phyloP scores from a whole-genome alignment of 2,797 vertebrate species.

The Sebastes oblongus region DNA sequence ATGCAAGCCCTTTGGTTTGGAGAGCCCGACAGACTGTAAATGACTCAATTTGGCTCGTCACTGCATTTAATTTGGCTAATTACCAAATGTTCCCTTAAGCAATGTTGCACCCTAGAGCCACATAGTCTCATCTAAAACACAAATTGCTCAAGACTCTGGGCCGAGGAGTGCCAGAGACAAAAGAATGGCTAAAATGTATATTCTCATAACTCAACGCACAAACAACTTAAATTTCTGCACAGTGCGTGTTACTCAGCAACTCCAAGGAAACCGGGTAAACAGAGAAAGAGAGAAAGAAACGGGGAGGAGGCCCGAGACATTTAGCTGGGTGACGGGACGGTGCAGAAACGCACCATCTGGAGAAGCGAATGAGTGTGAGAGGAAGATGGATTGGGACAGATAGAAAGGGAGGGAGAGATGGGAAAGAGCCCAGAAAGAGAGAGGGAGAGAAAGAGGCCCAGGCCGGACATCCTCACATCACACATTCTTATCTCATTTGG shows the following conservation, averaged over 20 bases:
- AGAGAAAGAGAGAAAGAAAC: slow-evolving; percentile 35
- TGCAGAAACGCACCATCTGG: slow-evolving; percentile 65
- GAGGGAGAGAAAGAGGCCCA: slow-evolving; percentile 27
- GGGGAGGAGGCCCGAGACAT: slow-evolving; percentile 31
- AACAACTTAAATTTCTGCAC: slow-evolving; percentile 58
- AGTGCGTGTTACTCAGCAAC: slow-evolving; percentile 69
- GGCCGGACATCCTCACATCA: slow-evolving; percentile 58
- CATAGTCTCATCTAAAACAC: slow-evolving; percentile 7
- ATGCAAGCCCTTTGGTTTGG: slow-evolving; percentile 37
- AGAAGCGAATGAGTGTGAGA: slow-evolving; percentile 15
- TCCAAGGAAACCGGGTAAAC: slow-evolving; percentile 57
- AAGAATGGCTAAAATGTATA: slow-evolving; percentile 43
- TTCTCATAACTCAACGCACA: slow-evolving; percentile 55
- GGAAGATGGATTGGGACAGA: slow-evolving; percentile 30
- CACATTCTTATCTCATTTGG: slow-evolving; percentile 72
- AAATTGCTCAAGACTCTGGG: slow-evolving; percentile 33
- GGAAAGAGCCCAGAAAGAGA: not conserved
- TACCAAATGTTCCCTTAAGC: slow-evolving; percentile 34
- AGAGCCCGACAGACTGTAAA: slow-evolving; percentile 36
- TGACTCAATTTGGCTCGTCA: slow-evolving; percentile 48
- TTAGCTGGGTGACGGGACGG: slow-evolving; percentile 34
- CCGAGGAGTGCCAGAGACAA: slow-evolving; percentile 5
- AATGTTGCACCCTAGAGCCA: slow-evolving; percentile 28
- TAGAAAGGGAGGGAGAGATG: not conserved
- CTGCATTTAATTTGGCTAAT: slow-evolving; percentile 43